These are phyloP conservation scores for Arbacia lixula DNA, from an alignment of 53 echinoderm and acorn worm species.

Conservation along the genomic window DNA sequence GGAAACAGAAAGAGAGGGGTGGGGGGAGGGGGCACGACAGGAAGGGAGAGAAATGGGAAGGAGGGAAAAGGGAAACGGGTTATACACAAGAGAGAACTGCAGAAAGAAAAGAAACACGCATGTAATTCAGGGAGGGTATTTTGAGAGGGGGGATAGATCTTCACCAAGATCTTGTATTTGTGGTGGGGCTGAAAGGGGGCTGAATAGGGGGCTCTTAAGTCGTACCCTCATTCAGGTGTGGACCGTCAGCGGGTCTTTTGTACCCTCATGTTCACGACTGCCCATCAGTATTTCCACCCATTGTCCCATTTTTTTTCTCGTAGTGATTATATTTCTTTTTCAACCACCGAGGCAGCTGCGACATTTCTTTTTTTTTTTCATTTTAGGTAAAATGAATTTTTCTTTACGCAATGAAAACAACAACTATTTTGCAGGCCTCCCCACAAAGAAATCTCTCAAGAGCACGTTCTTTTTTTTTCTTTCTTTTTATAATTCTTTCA, in stretches of 20 bases:
- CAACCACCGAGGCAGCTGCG: constrained; percentile 26
- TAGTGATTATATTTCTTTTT: constrained; percentile 26
- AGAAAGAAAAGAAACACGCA: not conserved
- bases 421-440: not conserved
- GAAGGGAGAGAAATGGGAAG: not conserved
- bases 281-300: constrained; percentile 32
- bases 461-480: too few relatives aligned
- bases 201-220: constrained; percentile 5
- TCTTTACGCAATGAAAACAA: constrained; percentile 41
- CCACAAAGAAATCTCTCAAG: constrained; percentile 5
- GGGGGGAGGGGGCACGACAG: not conserved
- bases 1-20: not conserved
- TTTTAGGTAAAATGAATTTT: not conserved
- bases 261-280: constrained; percentile 9
- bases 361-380: too few relatives aligned
- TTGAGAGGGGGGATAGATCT: not conserved
- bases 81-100: constrained; percentile 34
- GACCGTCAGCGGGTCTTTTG: constrained; percentile 39
- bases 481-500: not conserved
- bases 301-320: not conserved
- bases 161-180: not conserved
- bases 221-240: constrained; percentile 30
- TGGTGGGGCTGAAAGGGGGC: not conserved
- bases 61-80: not conserved
- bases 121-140: too few relatives aligned